Conservation (phyloP, 2,797 vertebrate species). For the Pipistrellus kuhlii region DNA sequence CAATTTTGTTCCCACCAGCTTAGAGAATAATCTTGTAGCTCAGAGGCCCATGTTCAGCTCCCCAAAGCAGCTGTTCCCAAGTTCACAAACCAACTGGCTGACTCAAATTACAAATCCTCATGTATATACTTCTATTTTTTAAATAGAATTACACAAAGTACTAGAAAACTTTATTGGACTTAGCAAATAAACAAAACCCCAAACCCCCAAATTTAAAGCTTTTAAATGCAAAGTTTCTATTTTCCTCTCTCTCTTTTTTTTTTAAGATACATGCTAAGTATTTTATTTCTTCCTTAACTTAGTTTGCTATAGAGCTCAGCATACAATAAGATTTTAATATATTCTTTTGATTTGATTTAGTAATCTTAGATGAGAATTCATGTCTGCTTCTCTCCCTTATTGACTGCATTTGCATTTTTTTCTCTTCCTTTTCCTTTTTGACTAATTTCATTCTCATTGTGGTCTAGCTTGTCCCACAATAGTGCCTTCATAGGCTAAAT, state of each 20-base stretch:
- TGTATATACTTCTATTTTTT: conserved; percentile 21
- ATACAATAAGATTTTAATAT: not conserved
- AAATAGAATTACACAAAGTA: not conserved
- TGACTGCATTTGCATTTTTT: not conserved
- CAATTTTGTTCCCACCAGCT: conserved; percentile 15
- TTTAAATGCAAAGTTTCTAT: conserved; percentile 41
- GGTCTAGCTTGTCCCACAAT: not conserved
- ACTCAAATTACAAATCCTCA: conserved; percentile 56
- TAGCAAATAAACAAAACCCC: not conserved
- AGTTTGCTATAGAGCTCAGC: not conserved
- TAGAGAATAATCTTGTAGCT: not conserved
- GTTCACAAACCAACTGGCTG: conserved; percentile 27
- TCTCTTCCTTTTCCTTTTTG: not conserved
- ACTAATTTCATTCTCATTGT: not conserved
- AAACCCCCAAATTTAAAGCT: not conserved
- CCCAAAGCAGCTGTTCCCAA: conserved; percentile 26
- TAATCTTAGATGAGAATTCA: not conserved
- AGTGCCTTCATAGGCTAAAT: not conserved
- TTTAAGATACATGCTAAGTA: not conserved
- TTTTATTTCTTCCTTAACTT: conserved; percentile 14
- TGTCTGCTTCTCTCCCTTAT: not conserved
- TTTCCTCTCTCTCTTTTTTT: not conserved
- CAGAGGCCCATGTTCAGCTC: not conserved
- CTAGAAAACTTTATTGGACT: conserved; percentile 30
- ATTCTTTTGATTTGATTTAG: not conserved